Percentiles rank a stretch among this genome's conserved stretches.
phyloP scores from a whole-genome alignment of 2,113 vertebrate genomes.

The Reinhardtius hippoglossoides region DNA sequence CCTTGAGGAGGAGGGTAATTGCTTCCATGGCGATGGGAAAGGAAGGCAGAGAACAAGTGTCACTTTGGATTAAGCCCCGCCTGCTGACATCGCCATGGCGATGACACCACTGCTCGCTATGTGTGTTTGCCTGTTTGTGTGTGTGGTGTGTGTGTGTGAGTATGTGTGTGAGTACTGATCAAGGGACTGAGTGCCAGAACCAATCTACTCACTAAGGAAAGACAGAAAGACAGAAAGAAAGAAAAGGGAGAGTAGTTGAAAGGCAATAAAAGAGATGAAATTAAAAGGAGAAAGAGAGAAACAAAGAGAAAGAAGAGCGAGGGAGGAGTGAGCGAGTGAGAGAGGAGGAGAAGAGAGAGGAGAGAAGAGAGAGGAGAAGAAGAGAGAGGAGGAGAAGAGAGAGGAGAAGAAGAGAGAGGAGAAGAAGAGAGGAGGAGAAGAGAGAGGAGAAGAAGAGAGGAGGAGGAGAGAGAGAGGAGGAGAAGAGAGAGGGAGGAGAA shows the following conservation, averaged over 20 bases:
- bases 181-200: conserved; percentile 36
- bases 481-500: background rate
- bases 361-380: background rate
- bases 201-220: conserved; percentile 77
- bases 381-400: too few species aligned
- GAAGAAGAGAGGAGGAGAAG: too few species aligned
- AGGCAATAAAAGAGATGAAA: background rate
- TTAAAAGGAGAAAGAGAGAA: background rate
- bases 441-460: too few species aligned
- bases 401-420: too few species aligned
- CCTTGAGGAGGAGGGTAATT: conserved; percentile 87
- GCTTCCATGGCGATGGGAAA: conserved; percentile 96
- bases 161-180: conserved; percentile 17
- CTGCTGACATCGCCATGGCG: conserved; percentile 91
- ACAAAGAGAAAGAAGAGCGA: background rate
- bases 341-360: background rate
- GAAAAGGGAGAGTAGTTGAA: background rate
- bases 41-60: conserved; percentile 98
- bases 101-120: conserved; percentile 84
- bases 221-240: background rate
- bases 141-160: conserved; percentile 37
- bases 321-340: too few species aligned
- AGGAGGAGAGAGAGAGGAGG: too few species aligned
- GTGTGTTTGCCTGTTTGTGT: conserved; percentile 39
- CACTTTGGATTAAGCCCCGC: conserved; percentile 98